Percentiles rank a stretch among this genome's conserved stretches.
Evolutionary conservation across 2,888 invertebrate genomes (phyloP).

Genomic region (Callinectes sapidus): DNA sequence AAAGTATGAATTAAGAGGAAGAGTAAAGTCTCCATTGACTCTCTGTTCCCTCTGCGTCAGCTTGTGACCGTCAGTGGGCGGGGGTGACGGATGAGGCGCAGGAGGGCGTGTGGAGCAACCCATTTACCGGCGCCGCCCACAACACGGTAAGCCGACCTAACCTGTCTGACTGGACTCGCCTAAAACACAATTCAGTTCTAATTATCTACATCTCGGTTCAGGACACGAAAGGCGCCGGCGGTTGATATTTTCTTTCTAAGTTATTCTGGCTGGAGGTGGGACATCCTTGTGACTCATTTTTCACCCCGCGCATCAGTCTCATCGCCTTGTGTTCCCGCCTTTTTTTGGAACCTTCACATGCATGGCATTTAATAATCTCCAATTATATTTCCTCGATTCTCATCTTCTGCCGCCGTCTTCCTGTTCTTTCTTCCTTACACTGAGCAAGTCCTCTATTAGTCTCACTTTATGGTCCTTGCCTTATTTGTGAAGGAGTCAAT

Average conservation of each 20-base stretch:
- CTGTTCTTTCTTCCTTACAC: background rate
- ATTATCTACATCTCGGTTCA: background rate
- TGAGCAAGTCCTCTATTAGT: too few species aligned
- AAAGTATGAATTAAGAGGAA: too few species aligned
- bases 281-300: background rate
- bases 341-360: background rate
- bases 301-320: background rate
- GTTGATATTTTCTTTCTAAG: background rate
- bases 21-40: background rate
- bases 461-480: too few species aligned
- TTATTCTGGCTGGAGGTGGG: background rate
- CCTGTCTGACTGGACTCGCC: background rate
- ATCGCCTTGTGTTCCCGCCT: background rate
- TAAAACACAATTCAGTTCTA: background rate
- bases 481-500: too few species aligned
- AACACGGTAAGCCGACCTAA: slow-evolving; percentile 30
- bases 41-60: slow-evolving; percentile 32
- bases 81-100: slow-evolving; percentile 51
- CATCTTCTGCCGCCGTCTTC: background rate
- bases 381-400: background rate
- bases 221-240: background rate
- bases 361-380: background rate
- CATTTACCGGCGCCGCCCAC: slow-evolving; percentile 34
- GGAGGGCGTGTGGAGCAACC: slow-evolving; percentile 53
- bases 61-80: slow-evolving; percentile 61